phyloP scores from a whole-genome alignment of 2,888 invertebrate genomes.

The Papilio elwesi region DNA sequence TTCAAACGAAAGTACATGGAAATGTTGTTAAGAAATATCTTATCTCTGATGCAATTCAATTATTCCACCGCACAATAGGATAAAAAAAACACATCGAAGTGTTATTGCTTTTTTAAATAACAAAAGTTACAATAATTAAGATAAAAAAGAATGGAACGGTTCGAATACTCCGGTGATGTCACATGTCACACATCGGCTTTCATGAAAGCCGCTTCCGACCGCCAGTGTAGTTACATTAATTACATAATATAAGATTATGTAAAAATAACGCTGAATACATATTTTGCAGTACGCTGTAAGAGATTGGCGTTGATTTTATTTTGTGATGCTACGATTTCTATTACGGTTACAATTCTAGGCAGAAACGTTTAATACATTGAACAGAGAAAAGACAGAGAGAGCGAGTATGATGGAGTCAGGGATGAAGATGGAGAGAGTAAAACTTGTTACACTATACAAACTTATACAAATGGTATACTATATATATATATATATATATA shows the following conservation, averaged over 20 bases:
- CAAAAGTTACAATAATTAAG: conserved; percentile 31
- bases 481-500: no score
- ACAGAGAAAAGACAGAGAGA: no score
- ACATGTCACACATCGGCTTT: conserved; percentile 12
- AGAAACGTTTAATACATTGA: not conserved
- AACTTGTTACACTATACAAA: no score
- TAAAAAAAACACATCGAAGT: conserved; percentile 4
- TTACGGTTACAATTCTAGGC: not conserved
- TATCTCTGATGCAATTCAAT: conserved; percentile 30
- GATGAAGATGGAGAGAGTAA: no score
- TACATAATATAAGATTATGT: conserved; percentile 36
- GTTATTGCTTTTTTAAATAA: conserved; percentile 29
- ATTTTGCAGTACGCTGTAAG: conserved; percentile 18
- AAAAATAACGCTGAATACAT: conserved; percentile 26
- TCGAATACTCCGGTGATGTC: conserved; percentile 31
- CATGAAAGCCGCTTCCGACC: conserved; percentile 9
- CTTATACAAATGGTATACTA: no score
- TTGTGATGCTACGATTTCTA: not conserved
- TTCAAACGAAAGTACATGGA: not conserved
- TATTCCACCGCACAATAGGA: conserved; percentile 29
- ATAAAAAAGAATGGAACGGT: conserved; percentile 17
- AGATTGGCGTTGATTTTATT: not conserved
- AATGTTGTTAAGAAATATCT: conserved; percentile 7
- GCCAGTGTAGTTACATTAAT: conserved; percentile 16
- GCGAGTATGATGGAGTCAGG: no score